Base-by-base conservation (phyloP, 2,113 vertebrate genomes). In the Hymenochirus boettgeri region DNA sequence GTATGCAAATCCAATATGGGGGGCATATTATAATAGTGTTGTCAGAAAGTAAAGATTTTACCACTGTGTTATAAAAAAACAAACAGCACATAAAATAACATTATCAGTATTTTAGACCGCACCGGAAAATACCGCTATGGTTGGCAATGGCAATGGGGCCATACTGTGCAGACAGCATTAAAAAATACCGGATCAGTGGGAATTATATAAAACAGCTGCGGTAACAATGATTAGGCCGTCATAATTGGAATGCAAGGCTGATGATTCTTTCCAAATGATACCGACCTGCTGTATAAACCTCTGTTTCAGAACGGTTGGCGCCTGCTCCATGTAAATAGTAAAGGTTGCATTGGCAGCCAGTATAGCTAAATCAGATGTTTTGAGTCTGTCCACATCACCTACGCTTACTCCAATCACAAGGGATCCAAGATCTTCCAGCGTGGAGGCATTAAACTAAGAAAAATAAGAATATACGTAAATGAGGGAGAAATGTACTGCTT, bases 241-340 rank as follows among this genome's bases (percentile, higher is more conserved):
- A n/a, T n/a, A n/a, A n/a, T n/a, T n/a, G n/a, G n/a, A 31, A 31
- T 31, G 35, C 35, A 3, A 39, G 12, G 3, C 3, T 39, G 35
- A 39, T 3, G 3, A 3, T 39, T 3, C 7, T 39, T 7, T 13
- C 3, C 2, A 10, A 18, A 2, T 5, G 31, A 35, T 19, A 27
- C 60, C 62, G 9, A 74, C 73, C 47, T 46, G 18, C 4, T 31
- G 53, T 13, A 71, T 57, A 54, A 74, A 62, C 12, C 15, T 62
- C 18, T 72, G 37, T 23, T 70, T 55, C 10, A 65, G 2, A 8
- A 29, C 13, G 17, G 33, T 12, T 2, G 62, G 24, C 6, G 65
- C 65, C 7, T 18, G 24, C 5, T 33, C 42, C 19, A 74, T 47
- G 29, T 37, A 31, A 45, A 2, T n/a, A 22, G 11, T 48, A 25